These are phyloP conservation scores for Sitobion miscanthi DNA, from an alignment of 1,140 invertebrate genomes.

Conservation along the genomic window DNA sequence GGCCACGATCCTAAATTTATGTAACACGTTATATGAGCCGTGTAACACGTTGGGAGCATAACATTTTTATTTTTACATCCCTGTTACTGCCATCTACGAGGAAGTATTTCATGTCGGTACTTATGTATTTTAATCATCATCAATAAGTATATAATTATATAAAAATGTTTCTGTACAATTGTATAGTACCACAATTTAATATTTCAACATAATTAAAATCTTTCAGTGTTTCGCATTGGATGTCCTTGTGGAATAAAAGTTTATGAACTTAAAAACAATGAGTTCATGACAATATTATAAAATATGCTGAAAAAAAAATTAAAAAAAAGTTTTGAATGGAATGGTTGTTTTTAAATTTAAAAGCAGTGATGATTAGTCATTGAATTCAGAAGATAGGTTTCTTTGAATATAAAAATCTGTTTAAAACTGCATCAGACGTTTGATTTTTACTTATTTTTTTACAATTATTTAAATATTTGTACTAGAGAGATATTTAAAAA, in stretches of 20 bases:
- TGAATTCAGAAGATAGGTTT: background rate
- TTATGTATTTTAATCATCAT: background rate
- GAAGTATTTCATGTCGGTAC: background rate
- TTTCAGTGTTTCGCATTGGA: background rate
- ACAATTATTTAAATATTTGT: too few species aligned
- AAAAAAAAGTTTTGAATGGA: background rate
- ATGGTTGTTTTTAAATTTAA: background rate
- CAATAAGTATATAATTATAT: too few species aligned
- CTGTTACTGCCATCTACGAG: background rate
- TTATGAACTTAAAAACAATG: too few species aligned
- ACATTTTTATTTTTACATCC: background rate
- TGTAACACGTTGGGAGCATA: background rate
- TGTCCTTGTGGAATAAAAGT: background rate
- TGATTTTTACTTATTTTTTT: background rate
- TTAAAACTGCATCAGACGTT: background rate
- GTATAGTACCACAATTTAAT: background rate
- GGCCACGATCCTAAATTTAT: background rate
- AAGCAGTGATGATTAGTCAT: background rate
- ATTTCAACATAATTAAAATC: background rate
- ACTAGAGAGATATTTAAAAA: background rate
- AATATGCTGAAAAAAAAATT: too few species aligned
- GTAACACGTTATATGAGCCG: too few species aligned
- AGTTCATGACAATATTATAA: background rate
- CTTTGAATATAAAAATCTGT: background rate
- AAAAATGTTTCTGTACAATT: background rate